Base-by-base conservation (phyloP, 2,113 vertebrate species). In the Bostrychus sinensis region DNA sequence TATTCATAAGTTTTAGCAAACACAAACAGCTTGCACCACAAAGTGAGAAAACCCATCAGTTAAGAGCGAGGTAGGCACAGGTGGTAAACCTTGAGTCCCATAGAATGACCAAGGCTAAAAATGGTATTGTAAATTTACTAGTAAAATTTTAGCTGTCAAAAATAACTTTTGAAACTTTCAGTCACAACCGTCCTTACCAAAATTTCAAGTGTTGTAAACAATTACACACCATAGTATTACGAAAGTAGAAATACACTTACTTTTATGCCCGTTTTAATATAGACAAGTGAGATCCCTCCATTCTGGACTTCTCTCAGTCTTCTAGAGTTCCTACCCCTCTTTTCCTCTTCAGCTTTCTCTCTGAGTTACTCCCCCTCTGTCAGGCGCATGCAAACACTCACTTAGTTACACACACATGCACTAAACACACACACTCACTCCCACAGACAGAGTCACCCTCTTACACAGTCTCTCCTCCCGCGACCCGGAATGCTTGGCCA, bases 401-500 rank as follows among this genome's bases (percentile, higher is more conserved):
- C 70, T 75, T 56, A 79, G 65, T 59, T 25, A 22, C 70, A 56
- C 60, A 77, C 65, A 74, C 70, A 70, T 63, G 70, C 70, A 58
- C 56, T 59, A 46, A 78, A 51, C 48, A 30, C 48, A 51, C 43
- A 12, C 82, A 81, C 84, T 72, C 82, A 84, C 80, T 62, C 86
- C 55, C 70, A 70, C 84, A 87, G 62, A 88, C 68, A 85, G 64
- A 88, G 78, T 75, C 86, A 77, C 82, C 75, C 84, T 80, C 81
- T 84, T 75, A 84, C 86, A 85, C 83, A 85, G 84, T 79, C 88
- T 89, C 86, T 90, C 88, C 83, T 84, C 86, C 85, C 78, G 87
- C 80, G 85, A 90, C 86, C 87, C 86, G 70, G 87, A 89, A 87
- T 89, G 91, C 88, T 92, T 94, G 94, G 91, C 93, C 89, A 89